These are phyloP conservation scores for Sinella curviseta DNA, from an alignment of 1,140 invertebrate genomes.

Conservation along the genomic window DNA sequence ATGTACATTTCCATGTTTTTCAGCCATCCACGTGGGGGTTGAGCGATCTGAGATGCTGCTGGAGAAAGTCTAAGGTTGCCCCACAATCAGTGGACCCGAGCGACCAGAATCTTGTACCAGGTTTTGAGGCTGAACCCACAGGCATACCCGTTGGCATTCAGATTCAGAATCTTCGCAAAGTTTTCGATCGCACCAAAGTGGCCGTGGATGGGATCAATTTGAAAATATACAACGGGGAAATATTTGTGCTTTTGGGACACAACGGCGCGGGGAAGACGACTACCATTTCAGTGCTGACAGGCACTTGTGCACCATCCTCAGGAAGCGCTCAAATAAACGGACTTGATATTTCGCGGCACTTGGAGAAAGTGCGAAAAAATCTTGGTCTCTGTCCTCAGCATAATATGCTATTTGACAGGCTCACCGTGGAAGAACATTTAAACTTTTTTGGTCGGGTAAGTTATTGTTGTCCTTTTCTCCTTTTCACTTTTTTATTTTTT, in stretches of 20 bases:
- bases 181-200: too few relatives aligned
- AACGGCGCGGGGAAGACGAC: conserved; percentile 45
- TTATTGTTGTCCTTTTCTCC: too few relatives aligned
- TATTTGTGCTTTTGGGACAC: conserved; percentile 15
- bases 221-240: neutral
- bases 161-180: too few relatives aligned
- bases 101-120: too few relatives aligned
- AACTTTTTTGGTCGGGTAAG: conserved; percentile 78
- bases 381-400: conserved; percentile 92
- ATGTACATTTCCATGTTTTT: neutral
- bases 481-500: conserved; percentile 3
- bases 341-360: conserved; percentile 65
- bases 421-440: conserved; percentile 83
- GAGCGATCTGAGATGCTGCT: too few relatives aligned
- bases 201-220: neutral
- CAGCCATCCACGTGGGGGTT: neutral
- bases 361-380: conserved; percentile 63
- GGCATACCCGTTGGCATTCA: too few relatives aligned
- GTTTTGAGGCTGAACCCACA: too few relatives aligned
- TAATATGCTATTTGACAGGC: conserved; percentile 85
- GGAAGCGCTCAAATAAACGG: conserved; percentile 65
- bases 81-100: too few relatives aligned
- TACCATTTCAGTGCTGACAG: conserved; percentile 75
- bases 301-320: conserved; percentile 57
- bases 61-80: too few relatives aligned